Conservation (phyloP, 2,888 invertebrate species). For the Opisthograptis luteolata region DNA sequence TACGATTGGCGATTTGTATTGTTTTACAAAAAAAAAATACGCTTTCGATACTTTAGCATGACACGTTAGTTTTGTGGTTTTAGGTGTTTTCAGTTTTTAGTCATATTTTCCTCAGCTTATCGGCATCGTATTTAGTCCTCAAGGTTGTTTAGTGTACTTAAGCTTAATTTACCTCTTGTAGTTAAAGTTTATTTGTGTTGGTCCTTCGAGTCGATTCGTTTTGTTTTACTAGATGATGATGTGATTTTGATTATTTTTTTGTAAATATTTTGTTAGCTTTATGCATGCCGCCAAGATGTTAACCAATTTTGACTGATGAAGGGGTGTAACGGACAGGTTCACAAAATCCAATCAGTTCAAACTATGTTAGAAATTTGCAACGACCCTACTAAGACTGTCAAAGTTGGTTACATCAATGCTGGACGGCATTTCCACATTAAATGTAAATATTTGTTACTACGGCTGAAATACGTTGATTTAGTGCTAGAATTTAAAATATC, state of each 20-base stretch:
- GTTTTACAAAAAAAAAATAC: slow-evolving; percentile 21
- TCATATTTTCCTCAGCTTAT: slow-evolving; percentile 3
- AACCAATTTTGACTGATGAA: background rate
- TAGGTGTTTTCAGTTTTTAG: slow-evolving; percentile 29
- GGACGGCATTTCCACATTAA: slow-evolving; percentile 33
- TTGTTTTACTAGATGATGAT: background rate
- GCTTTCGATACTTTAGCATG: slow-evolving; percentile 28
- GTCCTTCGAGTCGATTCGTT: slow-evolving; percentile 8
- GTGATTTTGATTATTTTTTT: slow-evolving; percentile 14
- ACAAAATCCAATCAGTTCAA: background rate
- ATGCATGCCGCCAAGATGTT: slow-evolving; percentile 21
- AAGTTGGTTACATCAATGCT: slow-evolving; percentile 20
- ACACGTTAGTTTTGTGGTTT: slow-evolving; percentile 23
- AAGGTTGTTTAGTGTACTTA: too few relatives aligned
- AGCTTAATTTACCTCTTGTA: slow-evolving; percentile 8
- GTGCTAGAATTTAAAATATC: background rate
- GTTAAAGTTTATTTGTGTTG: background rate
- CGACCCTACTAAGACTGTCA: background rate
- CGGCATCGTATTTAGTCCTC: too few relatives aligned
- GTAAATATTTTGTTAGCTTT: slow-evolving; percentile 18
- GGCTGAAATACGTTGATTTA: slow-evolving; percentile 11
- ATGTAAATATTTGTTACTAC: slow-evolving; percentile 12
- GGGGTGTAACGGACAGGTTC: background rate
- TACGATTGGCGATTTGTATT: slow-evolving; percentile 17
- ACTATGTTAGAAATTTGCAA: background rate